Evolutionary conservation across 2,113 vertebrate species (phyloP).

Genomic region (Octodon degus): DNA sequence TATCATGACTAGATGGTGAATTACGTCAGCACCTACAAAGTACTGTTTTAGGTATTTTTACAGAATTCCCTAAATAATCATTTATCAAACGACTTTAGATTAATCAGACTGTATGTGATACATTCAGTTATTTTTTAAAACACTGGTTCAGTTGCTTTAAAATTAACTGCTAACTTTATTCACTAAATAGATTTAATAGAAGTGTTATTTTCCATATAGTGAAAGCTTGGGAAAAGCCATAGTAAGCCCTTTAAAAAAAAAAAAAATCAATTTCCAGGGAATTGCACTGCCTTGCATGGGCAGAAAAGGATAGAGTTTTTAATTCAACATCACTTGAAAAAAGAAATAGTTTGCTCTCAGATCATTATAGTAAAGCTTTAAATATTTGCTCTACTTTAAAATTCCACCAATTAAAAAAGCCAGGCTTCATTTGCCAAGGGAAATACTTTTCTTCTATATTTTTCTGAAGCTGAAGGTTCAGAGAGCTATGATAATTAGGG

Average conservation of each 20-base stretch:
- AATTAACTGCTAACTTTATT: conserved; percentile 74
- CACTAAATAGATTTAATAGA: conserved; percentile 69
- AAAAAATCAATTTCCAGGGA: conserved; percentile 77
- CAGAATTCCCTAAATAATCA: conserved; percentile 61
- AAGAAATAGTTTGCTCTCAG: conserved; percentile 67
- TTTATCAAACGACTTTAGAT: conserved; percentile 51
- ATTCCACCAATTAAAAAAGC: conserved; percentile 55
- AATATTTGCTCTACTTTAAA: conserved; percentile 74
- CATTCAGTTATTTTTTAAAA: conserved; percentile 62
- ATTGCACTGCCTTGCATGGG: conserved; percentile 67
- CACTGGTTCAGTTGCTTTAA: conserved; percentile 60
- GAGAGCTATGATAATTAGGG: conserved; percentile 72
- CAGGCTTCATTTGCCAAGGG: conserved; percentile 62
- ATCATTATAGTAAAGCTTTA: conserved; percentile 72
- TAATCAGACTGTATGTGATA: conserved; percentile 61
- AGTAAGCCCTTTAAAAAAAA: conserved; percentile 65
- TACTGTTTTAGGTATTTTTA: conserved; percentile 49
- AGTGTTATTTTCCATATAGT: conserved; percentile 70
- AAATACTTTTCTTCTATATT: conserved; percentile 66
- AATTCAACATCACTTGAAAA: conserved; percentile 80
- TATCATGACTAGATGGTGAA: conserved; percentile 6
- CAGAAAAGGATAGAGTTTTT: conserved; percentile 78
- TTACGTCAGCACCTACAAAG: conserved; percentile 54
- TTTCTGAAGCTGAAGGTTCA: conserved; percentile 73
- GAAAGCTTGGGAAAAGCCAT: conserved; percentile 75